Evolutionary conservation across 2,888 invertebrate genomes (phyloP).

Genomic region (Agrilus mali): DNA sequence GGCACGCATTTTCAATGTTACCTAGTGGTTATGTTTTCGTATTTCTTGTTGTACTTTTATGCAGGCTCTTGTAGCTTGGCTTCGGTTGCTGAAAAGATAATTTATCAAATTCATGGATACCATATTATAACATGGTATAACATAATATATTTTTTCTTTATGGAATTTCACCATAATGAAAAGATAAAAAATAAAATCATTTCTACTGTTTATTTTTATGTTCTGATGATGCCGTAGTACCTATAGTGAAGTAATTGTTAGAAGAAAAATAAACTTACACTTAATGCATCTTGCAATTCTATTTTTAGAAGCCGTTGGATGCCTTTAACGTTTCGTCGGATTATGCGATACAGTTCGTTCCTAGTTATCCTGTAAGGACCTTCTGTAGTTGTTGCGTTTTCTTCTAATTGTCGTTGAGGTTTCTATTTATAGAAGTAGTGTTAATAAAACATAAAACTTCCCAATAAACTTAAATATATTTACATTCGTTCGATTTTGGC

Average conservation of each 20-base stretch:
- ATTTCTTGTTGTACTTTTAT: too few relatives aligned
- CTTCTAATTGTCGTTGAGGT: conserved; percentile 21
- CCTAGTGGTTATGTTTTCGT: too few relatives aligned
- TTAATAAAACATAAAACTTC: too few relatives aligned
- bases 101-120: too few relatives aligned
- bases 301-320: conserved; percentile 37
- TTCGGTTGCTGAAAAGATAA: conserved; percentile 24
- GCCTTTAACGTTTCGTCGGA: conserved; percentile 38
- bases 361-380: conserved; percentile 33
- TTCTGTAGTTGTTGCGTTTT: conserved; percentile 27
- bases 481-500: too few relatives aligned
- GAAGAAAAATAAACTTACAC: conserved; percentile 31
- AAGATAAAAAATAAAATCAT: conserved; percentile 9
- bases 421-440: conserved; percentile 1
- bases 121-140: too few relatives aligned
- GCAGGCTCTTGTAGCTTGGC: conserved; percentile 13
- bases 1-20: too few relatives aligned
- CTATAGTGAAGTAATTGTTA: conserved; percentile 2
- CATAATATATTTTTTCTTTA: too few relatives aligned
- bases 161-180: too few relatives aligned
- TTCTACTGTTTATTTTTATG: too few relatives aligned
- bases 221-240: too few relatives aligned
- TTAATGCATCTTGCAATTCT: conserved; percentile 38
- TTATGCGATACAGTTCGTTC: conserved; percentile 29
- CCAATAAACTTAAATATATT: too few relatives aligned